These are phyloP conservation scores for Philereme vetulata DNA, from an alignment of 2,888 invertebrate genomes.

Conservation along the genomic window DNA sequence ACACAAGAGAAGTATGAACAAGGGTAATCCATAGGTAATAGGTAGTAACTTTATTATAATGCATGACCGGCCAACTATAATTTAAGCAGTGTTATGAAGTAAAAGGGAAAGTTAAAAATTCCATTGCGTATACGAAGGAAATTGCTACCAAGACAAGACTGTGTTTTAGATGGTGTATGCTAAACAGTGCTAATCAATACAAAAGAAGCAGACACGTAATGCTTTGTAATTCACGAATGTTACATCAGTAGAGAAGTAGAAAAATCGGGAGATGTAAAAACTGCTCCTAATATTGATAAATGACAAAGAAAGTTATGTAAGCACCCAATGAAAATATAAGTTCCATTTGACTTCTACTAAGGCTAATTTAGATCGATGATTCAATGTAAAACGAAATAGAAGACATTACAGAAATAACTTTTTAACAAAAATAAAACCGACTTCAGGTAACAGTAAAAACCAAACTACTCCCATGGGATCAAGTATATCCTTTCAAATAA, in stretches of 20 bases:
- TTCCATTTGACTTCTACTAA: too few relatives aligned
- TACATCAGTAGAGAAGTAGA: constrained; percentile 51
- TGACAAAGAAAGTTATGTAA: too few relatives aligned
- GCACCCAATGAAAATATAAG: too few relatives aligned
- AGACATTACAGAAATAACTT: too few relatives aligned
- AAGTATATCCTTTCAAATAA: too few relatives aligned
- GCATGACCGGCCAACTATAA: constrained; percentile 40
- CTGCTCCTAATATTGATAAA: too few relatives aligned
- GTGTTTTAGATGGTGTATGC: constrained; percentile 63
- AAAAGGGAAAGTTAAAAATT: constrained; percentile 55
- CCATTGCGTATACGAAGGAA: constrained; percentile 52
- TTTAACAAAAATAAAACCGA: too few relatives aligned
- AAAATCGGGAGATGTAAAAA: too few relatives aligned
- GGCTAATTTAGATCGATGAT: too few relatives aligned
- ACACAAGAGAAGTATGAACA: constrained; percentile 51
- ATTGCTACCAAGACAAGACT: constrained; percentile 47
- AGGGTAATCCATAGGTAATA: not conserved
- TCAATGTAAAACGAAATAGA: too few relatives aligned
- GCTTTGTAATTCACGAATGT: constrained; percentile 56
- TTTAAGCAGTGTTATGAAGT: constrained; percentile 44
- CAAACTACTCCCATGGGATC: too few relatives aligned
- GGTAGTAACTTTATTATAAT: constrained; percentile 8
- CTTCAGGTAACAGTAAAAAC: too few relatives aligned
- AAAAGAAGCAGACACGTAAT: constrained; percentile 56
- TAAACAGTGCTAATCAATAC: constrained; percentile 67